These are phyloP conservation scores for Ditylenchus weischeri DNA, from an alignment of 2,888 invertebrate genomes.

Conservation along the genomic window DNA sequence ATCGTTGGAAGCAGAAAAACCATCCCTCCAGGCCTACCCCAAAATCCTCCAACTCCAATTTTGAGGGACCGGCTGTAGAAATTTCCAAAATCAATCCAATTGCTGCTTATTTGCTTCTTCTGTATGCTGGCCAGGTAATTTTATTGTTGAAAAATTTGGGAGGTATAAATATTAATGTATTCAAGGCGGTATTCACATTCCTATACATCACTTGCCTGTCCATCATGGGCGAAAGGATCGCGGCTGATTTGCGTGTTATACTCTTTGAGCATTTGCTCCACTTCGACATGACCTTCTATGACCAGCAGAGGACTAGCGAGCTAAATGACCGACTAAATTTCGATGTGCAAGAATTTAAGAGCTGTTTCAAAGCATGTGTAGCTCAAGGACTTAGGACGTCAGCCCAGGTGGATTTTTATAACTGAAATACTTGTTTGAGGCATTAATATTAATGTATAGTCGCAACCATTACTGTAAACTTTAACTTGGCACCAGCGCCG, in stretches of 20 bases:
- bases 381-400: constrained; percentile 83
- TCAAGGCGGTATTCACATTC: constrained; percentile 79
- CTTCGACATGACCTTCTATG: constrained; percentile 40
- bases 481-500: too few species aligned
- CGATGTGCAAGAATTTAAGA: constrained; percentile 95
- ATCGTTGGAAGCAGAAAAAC: too few species aligned
- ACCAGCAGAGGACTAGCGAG: constrained; percentile 80
- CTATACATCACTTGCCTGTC: constrained; percentile 82
- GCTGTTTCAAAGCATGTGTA: constrained; percentile 86
- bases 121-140: constrained; percentile 33
- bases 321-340: constrained; percentile 84
- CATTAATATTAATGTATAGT: too few species aligned
- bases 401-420: constrained; percentile 70
- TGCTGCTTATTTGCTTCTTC: constrained; percentile 24
- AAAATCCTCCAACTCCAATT: too few species aligned
- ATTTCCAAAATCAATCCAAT: constrained; percentile 41
- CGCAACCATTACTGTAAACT: too few species aligned
- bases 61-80: constrained; percentile 42
- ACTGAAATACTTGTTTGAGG: neutral
- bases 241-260: constrained; percentile 71
- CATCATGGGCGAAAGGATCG: constrained; percentile 82
- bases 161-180: neutral
- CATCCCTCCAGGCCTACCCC: too few species aligned
- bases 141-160: constrained; percentile 5
- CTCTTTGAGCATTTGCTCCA: constrained; percentile 37